These are phyloP conservation scores for Acinonyx jubatus DNA, from an alignment of 2,113 vertebrate species.

Conservation along the genomic window DNA sequence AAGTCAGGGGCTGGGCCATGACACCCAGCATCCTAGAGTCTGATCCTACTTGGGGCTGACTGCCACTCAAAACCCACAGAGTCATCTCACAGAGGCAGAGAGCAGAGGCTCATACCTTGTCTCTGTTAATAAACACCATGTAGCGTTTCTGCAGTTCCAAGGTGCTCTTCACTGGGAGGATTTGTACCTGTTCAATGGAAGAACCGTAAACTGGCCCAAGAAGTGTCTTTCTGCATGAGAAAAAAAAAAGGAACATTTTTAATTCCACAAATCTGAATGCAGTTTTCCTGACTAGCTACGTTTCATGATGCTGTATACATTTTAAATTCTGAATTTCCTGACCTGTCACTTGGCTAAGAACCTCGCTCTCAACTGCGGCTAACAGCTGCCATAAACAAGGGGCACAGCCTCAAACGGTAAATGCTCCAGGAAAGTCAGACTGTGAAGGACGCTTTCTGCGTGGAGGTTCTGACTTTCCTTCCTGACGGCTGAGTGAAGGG, in stretches of 20 bases:
- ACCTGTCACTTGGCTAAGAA: background rate
- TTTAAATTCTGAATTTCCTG: background rate
- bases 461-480: background rate
- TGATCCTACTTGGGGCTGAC: background rate
- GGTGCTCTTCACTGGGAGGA: constrained; percentile 84
- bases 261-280: background rate
- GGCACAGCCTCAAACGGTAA: background rate
- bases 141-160: constrained; percentile 80
- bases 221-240: constrained; percentile 89
- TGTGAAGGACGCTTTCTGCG: background rate
- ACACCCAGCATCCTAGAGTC: background rate
- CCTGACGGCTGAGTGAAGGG: background rate
- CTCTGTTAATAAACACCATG: constrained; percentile 91
- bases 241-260: background rate
- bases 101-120: constrained; percentile 87
- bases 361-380: background rate
- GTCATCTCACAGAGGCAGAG: background rate
- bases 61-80: accelerated
- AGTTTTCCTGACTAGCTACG: background rate
- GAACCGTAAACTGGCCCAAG: constrained; percentile 92
- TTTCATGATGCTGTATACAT: accelerated
- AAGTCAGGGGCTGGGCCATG: accelerated
- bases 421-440: background rate
- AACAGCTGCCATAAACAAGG: background rate
- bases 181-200: constrained; percentile 88